A percentile compares a stretch with the other conserved stretches of the same genome.
Evolutionary conservation across 2,797 vertebrate species (phyloP).

Genomic region (Orestias chungarensis): DNA sequence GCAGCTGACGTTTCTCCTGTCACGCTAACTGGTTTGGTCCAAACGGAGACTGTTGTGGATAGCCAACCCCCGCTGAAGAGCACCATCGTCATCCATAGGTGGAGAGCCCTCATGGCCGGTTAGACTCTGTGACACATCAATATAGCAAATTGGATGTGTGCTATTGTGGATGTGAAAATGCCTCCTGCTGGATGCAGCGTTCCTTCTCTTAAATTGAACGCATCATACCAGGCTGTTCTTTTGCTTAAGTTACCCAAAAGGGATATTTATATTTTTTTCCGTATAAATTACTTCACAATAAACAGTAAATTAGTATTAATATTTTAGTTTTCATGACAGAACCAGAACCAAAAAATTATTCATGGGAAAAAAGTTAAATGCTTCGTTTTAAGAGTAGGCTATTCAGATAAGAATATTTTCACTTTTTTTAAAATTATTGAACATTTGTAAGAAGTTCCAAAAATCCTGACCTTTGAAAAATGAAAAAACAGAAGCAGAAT

Average conservation of each 20-base stretch:
- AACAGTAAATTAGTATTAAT: not conserved
- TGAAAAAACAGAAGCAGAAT: too few species aligned
- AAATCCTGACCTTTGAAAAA: too few species aligned
- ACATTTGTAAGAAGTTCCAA: not conserved
- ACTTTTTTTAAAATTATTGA: too few species aligned
- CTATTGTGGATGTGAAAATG: constrained; percentile 14
- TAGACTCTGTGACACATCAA: constrained; percentile 29
- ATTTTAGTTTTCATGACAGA: not conserved
- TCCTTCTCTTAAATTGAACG: not conserved
- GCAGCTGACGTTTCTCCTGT: constrained; percentile 64
- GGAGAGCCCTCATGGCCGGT: constrained; percentile 20
- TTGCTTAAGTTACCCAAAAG: not conserved
- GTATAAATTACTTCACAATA: not conserved
- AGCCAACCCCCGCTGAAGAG: constrained; percentile 12
- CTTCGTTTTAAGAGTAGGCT: not conserved
- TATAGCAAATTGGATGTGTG: constrained; percentile 18
- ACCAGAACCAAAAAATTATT: too few species aligned
- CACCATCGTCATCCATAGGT: constrained; percentile 32
- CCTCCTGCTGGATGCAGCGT: constrained; percentile 6
- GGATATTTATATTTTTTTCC: not conserved
- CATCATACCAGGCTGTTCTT: not conserved
- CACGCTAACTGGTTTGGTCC: constrained; percentile 36
- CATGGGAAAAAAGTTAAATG: too few species aligned
- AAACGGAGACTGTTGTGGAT: constrained; percentile 21
- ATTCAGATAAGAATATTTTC: not conserved